Evolutionary conservation across 2,888 invertebrate species (phyloP).

Genomic region (Lasioglossum oenotherae): DNA sequence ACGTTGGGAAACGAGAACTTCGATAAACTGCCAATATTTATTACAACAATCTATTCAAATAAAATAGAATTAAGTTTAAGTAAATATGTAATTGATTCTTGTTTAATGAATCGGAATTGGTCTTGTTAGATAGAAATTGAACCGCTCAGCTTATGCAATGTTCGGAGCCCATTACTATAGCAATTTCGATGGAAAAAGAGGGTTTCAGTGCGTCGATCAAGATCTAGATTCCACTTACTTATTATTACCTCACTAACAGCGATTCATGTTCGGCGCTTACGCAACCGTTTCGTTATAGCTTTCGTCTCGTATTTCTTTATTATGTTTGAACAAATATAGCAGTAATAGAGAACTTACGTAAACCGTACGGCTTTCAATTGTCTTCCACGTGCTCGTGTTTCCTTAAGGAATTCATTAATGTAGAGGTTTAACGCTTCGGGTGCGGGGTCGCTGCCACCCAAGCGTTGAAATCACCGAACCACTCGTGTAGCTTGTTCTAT

Average conservation of each 20-base stretch:
- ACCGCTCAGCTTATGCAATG: neutral
- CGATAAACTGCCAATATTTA: neutral
- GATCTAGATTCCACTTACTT: neutral
- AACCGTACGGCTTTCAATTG: neutral
- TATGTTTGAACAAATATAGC: neutral
- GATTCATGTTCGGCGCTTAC: neutral
- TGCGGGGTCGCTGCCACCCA: neutral
- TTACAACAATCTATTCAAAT: neutral
- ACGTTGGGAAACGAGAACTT: neutral
- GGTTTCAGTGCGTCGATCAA: neutral
- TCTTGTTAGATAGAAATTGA: neutral
- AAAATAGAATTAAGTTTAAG: neutral
- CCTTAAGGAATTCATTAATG: neutral
- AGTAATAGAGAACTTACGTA: conserved; percentile 11
- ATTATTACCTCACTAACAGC: neutral
- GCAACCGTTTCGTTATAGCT: conserved; percentile 6
- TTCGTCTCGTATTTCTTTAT: conserved; percentile 2
- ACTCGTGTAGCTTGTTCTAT: neutral
- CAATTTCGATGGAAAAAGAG: neutral
- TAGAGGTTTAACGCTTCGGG: neutral
- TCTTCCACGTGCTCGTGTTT: neutral
- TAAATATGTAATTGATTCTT: neutral
- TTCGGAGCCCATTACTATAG: neutral
- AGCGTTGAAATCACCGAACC: conserved; percentile 10
- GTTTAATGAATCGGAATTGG: neutral